These are phyloP conservation scores for Apamea sordens DNA, from an alignment of 2,888 invertebrate species.

Conservation along the genomic window DNA sequence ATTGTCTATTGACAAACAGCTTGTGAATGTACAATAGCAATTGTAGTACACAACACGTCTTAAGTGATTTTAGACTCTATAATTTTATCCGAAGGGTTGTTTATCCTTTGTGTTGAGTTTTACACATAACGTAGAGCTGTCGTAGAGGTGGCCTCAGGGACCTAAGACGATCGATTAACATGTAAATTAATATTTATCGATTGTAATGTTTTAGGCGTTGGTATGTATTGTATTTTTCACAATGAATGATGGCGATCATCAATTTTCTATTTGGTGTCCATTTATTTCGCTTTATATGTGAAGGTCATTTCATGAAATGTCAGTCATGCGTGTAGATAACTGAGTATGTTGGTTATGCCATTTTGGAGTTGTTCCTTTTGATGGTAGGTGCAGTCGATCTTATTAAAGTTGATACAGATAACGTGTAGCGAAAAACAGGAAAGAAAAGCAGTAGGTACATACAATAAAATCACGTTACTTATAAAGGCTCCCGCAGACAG, in stretches of 20 bases:
- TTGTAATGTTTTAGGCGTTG: constrained; percentile 72
- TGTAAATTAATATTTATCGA: constrained; percentile 79
- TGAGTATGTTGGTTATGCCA: constrained; percentile 24
- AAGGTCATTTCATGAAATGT: constrained; percentile 59
- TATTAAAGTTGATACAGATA: neutral
- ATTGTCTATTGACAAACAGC: constrained; percentile 75
- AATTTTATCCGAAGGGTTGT: neutral
- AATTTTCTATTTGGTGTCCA: constrained; percentile 59
- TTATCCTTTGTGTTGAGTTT: constrained; percentile 3
- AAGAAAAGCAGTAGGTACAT: neutral
- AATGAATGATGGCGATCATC: constrained; percentile 68
- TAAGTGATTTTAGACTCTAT: constrained; percentile 61
- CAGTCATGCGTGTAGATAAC: constrained; percentile 36
- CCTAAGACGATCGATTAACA: constrained; percentile 78
- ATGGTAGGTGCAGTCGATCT: neutral
- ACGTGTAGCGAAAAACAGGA: neutral
- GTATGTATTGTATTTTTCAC: constrained; percentile 70
- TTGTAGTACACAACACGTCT: constrained; percentile 22
- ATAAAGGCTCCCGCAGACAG: too few species aligned
- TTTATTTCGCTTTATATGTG: constrained; percentile 61
- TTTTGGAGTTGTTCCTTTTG: neutral
- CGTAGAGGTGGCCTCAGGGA: constrained; percentile 57
- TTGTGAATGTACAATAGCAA: constrained; percentile 55
- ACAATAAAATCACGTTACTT: neutral
- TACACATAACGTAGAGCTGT: constrained; percentile 25